A percentile compares a stretch with the other conserved stretches of the same genome.
Evolutionary conservation across 2,113 vertebrate species (phyloP).

Genomic region (Todiramphus saurophagus): DNA sequence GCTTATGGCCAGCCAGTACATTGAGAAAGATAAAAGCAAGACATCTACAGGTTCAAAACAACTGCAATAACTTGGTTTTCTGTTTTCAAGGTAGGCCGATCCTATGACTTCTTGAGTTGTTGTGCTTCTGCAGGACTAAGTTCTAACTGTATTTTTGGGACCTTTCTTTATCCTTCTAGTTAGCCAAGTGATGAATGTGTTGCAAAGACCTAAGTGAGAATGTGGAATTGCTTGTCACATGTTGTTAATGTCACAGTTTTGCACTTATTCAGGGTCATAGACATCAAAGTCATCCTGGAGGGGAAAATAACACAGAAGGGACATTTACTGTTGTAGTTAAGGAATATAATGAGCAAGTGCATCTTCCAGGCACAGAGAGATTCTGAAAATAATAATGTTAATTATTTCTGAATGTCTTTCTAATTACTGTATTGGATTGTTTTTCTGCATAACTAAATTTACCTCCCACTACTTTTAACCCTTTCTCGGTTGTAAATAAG

Average conservation of each 20-base stretch:
- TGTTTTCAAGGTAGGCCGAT: not conserved
- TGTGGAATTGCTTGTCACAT: not conserved
- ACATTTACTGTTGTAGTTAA: not conserved
- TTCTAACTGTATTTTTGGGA: not conserved
- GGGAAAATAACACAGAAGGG: not conserved
- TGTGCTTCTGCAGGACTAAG: not conserved
- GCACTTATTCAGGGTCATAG: not conserved
- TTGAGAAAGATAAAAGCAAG: slow-evolving; percentile 66
- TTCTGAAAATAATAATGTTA: not conserved
- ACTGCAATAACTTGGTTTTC: not conserved
- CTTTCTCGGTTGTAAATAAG: not conserved
- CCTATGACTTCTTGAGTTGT: not conserved
- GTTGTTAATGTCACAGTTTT: not conserved
- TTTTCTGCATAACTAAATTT: not conserved
- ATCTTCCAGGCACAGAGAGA: not conserved
- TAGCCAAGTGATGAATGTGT: not conserved
- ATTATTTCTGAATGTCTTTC: not conserved
- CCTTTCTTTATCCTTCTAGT: not conserved
- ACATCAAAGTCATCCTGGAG: not conserved
- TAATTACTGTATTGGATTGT: not conserved
- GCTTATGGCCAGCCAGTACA: slow-evolving; percentile 73
- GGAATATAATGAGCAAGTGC: not conserved
- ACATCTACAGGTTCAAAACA: not conserved
- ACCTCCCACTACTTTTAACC: not conserved
- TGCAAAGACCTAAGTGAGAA: not conserved